Percentiles rank a stretch among this genome's conserved stretches.
These are phyloP conservation scores for Napeogenes sylphis DNA, from an alignment of 2,888 invertebrate genomes.

Conservation along the genomic window DNA sequence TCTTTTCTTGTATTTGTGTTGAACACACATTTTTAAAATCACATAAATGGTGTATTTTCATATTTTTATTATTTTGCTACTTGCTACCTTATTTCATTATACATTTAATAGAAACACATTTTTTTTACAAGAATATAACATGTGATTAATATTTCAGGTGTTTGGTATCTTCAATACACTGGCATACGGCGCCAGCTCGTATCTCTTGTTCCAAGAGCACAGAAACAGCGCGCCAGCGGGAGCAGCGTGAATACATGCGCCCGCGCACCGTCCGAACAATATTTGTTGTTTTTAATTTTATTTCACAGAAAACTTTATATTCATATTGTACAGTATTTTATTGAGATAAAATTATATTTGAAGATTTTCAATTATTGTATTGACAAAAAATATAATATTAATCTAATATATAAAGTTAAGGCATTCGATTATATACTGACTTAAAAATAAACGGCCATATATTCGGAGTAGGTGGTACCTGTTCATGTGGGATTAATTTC, in stretches of 20 bases:
- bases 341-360: slow-evolving; percentile 25
- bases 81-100: too few species aligned
- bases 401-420: slow-evolving; percentile 4
- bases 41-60: too few species aligned
- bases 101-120: too few species aligned
- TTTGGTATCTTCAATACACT: slow-evolving; percentile 90
- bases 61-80: too few species aligned
- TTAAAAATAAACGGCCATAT: slow-evolving; percentile 5
- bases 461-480: neutral
- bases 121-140: neutral
- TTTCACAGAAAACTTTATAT: slow-evolving; percentile 29
- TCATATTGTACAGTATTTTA: slow-evolving; percentile 30
- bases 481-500: slow-evolving; percentile 1
- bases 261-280: slow-evolving; percentile 33
- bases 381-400: slow-evolving; percentile 9
- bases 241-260: slow-evolving; percentile 28
- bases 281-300: slow-evolving; percentile 36
- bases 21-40: too few species aligned
- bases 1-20: too few species aligned
- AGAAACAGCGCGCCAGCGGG: slow-evolving; percentile 63
- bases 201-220: slow-evolving; percentile 85
- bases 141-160: slow-evolving; percentile 71
- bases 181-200: slow-evolving; percentile 87
- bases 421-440: neutral
- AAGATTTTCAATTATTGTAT: slow-evolving; percentile 20